These are phyloP conservation scores for Sinella curviseta DNA, from an alignment of 1,140 invertebrate species.

Conservation along the genomic window DNA sequence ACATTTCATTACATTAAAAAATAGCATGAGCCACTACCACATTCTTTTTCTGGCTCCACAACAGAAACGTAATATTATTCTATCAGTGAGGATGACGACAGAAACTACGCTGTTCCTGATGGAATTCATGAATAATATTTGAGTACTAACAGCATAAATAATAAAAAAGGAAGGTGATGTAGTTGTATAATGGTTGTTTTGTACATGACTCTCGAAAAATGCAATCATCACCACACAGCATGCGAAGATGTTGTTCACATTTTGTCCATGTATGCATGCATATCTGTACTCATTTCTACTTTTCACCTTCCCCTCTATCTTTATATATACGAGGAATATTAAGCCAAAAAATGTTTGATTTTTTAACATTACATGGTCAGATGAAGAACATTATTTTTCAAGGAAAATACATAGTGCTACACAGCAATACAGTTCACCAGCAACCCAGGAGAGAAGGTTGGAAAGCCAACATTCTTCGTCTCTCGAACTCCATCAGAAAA, in stretches of 20 bases:
- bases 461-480: not conserved
- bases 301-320: not conserved
- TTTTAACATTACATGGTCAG: constrained; percentile 16
- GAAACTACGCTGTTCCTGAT: not conserved
- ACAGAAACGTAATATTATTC: too few relatives aligned
- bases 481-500: constrained; percentile 11
- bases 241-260: not conserved
- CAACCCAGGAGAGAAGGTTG: not conserved
- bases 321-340: not conserved
- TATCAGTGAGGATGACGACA: not conserved
- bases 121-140: constrained; percentile 22
- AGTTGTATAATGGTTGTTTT: not conserved
- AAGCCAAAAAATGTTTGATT: not conserved
- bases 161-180: not conserved
- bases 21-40: too few relatives aligned
- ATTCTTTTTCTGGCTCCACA: too few relatives aligned
- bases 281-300: not conserved
- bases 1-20: too few relatives aligned
- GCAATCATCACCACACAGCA: not conserved
- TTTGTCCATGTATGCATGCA: not conserved
- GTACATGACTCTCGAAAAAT: not conserved
- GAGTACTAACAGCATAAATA: not conserved
- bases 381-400: not conserved
- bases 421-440: not conserved
- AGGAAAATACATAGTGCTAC: not conserved